phyloP scores from a whole-genome alignment of 2,113 vertebrate species.

The Turdus rufiventris region DNA sequence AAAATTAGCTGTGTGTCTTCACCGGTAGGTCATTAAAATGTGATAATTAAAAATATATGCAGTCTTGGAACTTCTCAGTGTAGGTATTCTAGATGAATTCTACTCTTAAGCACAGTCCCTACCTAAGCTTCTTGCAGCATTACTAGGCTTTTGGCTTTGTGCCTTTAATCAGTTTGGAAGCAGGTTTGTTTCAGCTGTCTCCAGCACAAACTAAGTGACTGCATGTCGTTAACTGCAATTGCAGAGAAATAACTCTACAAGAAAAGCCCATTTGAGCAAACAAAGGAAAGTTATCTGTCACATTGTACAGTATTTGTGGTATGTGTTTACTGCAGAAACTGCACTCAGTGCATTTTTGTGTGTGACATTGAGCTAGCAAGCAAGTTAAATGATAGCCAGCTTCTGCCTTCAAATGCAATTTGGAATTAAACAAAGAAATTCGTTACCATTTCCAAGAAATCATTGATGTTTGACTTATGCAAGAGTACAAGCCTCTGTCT shows the following conservation, averaged over 20 bases:
- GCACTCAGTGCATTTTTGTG: not conserved
- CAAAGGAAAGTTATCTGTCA: not conserved
- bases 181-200: not conserved
- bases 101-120: not conserved
- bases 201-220: not conserved
- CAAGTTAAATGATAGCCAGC: not conserved
- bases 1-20: not conserved
- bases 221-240: not conserved
- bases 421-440: not conserved
- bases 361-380: not conserved
- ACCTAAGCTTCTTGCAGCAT: not conserved
- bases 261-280: not conserved
- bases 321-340: not conserved
- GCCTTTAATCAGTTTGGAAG: not conserved
- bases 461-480: not conserved
- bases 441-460: not conserved
- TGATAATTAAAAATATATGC: not conserved
- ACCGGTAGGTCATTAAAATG: not conserved
- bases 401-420: not conserved
- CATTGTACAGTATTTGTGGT: not conserved
- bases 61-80: not conserved
- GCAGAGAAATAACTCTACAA: not conserved
- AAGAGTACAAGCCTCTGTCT: not conserved
- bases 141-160: not conserved
- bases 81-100: not conserved